A percentile compares a stretch with the other conserved stretches of the same genome.
These are phyloP conservation scores for Lagopus leucura DNA, from an alignment of 2,113 vertebrate genomes.

Conservation along the genomic window DNA sequence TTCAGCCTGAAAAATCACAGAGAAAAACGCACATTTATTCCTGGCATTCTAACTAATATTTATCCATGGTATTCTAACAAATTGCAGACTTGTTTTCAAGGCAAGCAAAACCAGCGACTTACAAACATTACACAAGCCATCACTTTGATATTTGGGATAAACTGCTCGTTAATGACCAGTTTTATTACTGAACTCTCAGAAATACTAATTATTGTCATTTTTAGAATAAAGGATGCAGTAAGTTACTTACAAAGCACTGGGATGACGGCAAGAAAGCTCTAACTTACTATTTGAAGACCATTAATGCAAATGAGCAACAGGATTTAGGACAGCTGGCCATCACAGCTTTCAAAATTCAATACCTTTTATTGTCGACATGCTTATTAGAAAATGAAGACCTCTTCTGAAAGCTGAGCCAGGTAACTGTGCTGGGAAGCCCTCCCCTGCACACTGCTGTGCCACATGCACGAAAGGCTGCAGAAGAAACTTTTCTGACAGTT, in stretches of 20 bases:
- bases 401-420: background rate
- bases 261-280: constrained; percentile 32
- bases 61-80: constrained; percentile 46
- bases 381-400: constrained; percentile 60
- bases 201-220: constrained; percentile 45
- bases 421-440: background rate
- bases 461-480: background rate
- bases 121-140: constrained; percentile 16
- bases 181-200: constrained; percentile 46
- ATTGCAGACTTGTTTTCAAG: constrained; percentile 50
- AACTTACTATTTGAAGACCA: constrained; percentile 52
- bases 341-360: constrained; percentile 38
- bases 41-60: constrained; percentile 51
- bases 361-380: constrained; percentile 36
- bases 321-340: constrained; percentile 33
- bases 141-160: constrained; percentile 47
- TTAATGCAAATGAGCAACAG: constrained; percentile 55
- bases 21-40: constrained; percentile 64
- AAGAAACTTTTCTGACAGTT: constrained; percentile 15
- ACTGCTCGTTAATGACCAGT: constrained; percentile 32
- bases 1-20: constrained; percentile 56
- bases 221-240: constrained; percentile 31
- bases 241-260: background rate
- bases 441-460: background rate
- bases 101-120: constrained; percentile 31